Conservation (phyloP, 1,140 invertebrate species). For the Bombus pyrosoma region DNA sequence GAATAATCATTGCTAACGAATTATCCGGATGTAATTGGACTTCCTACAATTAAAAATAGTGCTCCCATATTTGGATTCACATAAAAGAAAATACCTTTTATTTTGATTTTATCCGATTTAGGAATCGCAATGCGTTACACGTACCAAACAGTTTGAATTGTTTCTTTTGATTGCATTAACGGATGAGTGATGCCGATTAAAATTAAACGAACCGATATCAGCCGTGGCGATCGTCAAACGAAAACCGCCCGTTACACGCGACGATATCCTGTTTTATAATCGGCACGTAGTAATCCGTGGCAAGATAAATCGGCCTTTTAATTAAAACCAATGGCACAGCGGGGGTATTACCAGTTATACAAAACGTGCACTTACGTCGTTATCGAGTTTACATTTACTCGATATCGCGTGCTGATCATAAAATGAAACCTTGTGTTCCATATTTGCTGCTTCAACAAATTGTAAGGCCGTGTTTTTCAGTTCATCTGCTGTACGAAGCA, state of each 20-base stretch:
- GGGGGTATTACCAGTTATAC: slow-evolving; percentile 39
- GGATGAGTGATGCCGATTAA: neutral
- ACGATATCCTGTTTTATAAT: slow-evolving; percentile 22
- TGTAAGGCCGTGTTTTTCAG: neutral
- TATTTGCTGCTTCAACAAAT: neutral
- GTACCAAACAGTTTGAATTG: neutral
- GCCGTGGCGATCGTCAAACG: slow-evolving; percentile 15
- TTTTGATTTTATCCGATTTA: neutral
- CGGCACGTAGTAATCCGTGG: slow-evolving; percentile 41
- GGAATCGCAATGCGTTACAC: neutral
- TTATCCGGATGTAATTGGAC: too few relatives aligned
- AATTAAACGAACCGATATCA: slow-evolving; percentile 37
- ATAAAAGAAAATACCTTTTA: too few relatives aligned
- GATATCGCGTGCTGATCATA: slow-evolving; percentile 45
- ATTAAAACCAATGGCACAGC: slow-evolving; percentile 59
- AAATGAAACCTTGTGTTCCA: neutral
- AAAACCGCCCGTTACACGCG: neutral
- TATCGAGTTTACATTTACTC: slow-evolving; percentile 62
- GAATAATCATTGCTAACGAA: too few relatives aligned
- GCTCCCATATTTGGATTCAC: too few relatives aligned
- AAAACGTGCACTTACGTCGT: slow-evolving; percentile 57
- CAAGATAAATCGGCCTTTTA: slow-evolving; percentile 66
- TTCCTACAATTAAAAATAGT: too few relatives aligned
- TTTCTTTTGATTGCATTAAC: slow-evolving; percentile 5
- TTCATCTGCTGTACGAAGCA: neutral